Conservation (phyloP, 2,797 vertebrate species). For the Tolypeutes matacus region DNA sequence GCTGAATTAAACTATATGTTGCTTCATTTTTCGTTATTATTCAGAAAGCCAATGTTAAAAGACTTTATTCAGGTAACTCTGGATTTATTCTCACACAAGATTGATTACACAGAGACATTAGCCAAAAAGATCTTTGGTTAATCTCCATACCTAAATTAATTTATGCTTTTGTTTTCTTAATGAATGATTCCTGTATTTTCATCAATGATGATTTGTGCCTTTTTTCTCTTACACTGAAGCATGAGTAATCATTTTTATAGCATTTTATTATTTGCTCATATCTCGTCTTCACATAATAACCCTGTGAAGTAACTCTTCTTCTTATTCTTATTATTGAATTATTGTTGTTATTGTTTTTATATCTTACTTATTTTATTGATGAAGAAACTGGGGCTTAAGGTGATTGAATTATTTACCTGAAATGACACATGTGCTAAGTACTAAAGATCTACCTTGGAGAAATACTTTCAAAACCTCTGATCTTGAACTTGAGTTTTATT, state of each 20-base stretch:
- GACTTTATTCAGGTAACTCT: background rate
- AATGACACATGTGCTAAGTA: background rate
- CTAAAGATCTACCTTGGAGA: background rate
- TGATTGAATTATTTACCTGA: background rate
- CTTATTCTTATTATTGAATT: too few relatives aligned
- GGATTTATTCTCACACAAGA: background rate
- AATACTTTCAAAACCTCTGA: background rate
- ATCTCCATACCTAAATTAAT: background rate
- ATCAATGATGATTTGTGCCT: background rate
- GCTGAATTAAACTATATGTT: background rate
- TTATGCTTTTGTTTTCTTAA: background rate
- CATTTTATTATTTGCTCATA: background rate
- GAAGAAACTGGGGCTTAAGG: background rate
- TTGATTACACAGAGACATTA: background rate
- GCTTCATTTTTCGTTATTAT: constrained; percentile 15
- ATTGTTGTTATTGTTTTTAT: too few relatives aligned
- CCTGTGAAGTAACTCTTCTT: too few relatives aligned
- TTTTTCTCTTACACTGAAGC: background rate
- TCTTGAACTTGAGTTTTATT: background rate
- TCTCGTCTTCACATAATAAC: background rate
- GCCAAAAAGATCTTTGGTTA: background rate
- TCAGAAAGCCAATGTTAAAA: background rate
- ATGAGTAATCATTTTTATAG: background rate
- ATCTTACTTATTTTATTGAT: background rate
- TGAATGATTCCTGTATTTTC: background rate